These are phyloP conservation scores for Tridacna crocea DNA, from an alignment of 2,888 invertebrate genomes.

Conservation along the genomic window DNA sequence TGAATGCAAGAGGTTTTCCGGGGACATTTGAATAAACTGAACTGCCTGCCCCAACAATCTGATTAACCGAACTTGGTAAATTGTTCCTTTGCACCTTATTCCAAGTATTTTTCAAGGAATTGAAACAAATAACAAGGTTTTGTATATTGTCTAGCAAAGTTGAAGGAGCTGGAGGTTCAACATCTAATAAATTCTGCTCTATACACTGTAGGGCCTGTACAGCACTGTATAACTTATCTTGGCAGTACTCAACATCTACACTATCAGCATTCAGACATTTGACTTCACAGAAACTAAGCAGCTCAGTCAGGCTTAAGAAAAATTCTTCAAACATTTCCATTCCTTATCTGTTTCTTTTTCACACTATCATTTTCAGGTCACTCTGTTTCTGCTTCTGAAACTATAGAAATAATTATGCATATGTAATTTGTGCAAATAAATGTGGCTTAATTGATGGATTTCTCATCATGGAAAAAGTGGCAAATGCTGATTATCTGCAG, in stretches of 20 bases:
- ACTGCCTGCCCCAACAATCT: neutral
- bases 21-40: neutral
- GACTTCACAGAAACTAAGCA: neutral
- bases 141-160: neutral
- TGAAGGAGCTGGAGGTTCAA: neutral
- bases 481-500: too few species aligned
- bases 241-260: neutral
- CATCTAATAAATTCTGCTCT: neutral
- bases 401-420: too few species aligned
- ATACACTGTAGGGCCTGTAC: neutral
- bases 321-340: neutral
- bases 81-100: neutral
- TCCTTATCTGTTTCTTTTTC: too few species aligned
- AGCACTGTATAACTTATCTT: neutral
- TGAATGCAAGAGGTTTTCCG: neutral
- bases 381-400: too few species aligned
- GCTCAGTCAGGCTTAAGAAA: neutral
- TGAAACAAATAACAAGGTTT: slow-evolving; percentile 4
- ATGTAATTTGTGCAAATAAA: too few species aligned
- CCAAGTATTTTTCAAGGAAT: slow-evolving; percentile 4
- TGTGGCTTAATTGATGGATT: too few species aligned
- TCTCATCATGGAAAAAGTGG: too few species aligned
- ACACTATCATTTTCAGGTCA: too few species aligned
- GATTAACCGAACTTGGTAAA: neutral
- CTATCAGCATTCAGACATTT: neutral